Evolutionary conservation across 2,113 vertebrate species (phyloP).

Genomic region (Probosciger aterrimus): DNA sequence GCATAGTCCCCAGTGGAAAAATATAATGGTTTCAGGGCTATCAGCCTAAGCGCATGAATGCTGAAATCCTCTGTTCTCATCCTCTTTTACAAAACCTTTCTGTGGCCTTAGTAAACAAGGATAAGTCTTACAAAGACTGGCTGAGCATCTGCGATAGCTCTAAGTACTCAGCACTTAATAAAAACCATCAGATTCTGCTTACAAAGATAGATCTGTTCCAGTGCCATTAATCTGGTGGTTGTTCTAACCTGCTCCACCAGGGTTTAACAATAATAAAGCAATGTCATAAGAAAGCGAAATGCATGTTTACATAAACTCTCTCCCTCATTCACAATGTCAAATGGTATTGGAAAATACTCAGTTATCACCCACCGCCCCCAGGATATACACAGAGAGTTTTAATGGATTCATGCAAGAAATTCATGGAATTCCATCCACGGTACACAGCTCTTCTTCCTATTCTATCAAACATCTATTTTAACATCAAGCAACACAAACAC

Average conservation of each 20-base stretch:
- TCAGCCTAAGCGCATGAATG: neutral
- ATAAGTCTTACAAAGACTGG: neutral
- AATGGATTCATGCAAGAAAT: constrained; percentile 16
- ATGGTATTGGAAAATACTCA: neutral
- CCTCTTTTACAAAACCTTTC: neutral
- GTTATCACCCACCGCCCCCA: neutral
- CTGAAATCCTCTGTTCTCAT: neutral
- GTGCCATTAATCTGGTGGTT: neutral
- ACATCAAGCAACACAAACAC: constrained; percentile 15
- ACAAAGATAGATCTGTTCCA: neutral
- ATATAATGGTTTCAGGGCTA: neutral
- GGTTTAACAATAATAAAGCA: neutral
- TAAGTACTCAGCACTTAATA: neutral
- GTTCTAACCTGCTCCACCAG: neutral
- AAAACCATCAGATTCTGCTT: neutral
- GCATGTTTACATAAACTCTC: neutral
- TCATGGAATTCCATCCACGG: neutral
- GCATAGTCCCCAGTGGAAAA: neutral
- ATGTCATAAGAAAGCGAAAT: neutral
- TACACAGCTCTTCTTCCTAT: constrained; percentile 10
- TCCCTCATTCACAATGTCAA: neutral
- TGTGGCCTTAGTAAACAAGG: neutral
- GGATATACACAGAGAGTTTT: neutral
- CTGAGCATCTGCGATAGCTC: neutral
- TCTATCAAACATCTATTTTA: constrained; percentile 44